Conservation (phyloP, 1,140 invertebrate species). For the Geopemphigus sp. region DNA sequence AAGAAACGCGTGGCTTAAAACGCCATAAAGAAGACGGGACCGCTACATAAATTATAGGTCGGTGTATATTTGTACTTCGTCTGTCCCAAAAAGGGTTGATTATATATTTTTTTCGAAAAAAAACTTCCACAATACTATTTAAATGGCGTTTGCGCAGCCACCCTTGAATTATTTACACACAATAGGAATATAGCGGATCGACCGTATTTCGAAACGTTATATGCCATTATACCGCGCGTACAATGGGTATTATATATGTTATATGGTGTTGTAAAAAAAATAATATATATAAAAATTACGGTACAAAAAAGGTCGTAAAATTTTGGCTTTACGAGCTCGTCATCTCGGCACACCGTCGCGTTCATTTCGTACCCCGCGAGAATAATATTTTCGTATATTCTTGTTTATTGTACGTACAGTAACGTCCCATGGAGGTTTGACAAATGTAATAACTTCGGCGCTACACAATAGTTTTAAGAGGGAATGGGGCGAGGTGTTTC, state of each 20-base stretch:
- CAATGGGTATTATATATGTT: neutral
- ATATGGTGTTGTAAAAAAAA: neutral
- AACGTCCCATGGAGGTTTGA: no score
- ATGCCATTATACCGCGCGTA: no score
- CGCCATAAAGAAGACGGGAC: neutral
- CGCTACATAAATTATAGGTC: slow-evolving; percentile 4
- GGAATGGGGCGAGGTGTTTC: no score
- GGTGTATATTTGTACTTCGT: neutral
- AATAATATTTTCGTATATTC: neutral
- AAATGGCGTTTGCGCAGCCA: neutral
- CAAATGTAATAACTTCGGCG: no score
- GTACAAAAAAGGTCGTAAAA: neutral
- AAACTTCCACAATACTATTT: no score
- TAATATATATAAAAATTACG: no score
- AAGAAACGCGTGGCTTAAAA: no score
- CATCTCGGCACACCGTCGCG: neutral
- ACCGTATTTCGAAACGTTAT: neutral
- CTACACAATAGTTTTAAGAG: no score
- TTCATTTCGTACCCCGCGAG: neutral
- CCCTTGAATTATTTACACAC: neutral
- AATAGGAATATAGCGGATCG: neutral
- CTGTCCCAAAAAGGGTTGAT: neutral
- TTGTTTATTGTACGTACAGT: no score
- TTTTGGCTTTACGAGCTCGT: slow-evolving; percentile 11
- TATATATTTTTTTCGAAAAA: neutral